A percentile compares a stretch with the other conserved stretches of the same genome.
Conservation (phyloP, 2,113 vertebrate species). For the Nothoprocta perdicaria region DNA sequence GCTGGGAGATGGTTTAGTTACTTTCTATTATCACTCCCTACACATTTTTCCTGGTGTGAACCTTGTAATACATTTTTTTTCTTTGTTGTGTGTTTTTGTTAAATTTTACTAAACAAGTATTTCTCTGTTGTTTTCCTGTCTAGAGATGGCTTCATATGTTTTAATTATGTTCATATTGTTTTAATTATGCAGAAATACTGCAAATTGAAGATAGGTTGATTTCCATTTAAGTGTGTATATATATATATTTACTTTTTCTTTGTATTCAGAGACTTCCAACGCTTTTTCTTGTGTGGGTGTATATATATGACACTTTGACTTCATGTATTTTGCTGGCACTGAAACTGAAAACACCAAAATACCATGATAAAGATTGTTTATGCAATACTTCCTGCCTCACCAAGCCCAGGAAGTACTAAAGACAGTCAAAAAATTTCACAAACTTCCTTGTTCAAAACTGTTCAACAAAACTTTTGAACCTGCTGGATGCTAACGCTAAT, state of each 20-base stretch:
- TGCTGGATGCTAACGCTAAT: not conserved
- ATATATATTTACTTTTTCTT: not conserved
- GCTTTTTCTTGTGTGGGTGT: not conserved
- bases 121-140: not conserved
- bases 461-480: not conserved
- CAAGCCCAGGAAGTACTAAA: constrained; percentile 55
- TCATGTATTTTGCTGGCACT: not conserved
- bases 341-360: constrained; percentile 7
- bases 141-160: not conserved
- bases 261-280: not conserved
- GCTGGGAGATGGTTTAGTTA: not conserved
- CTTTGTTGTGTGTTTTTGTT: not conserved
- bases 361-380: not conserved
- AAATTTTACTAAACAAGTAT: constrained; percentile 1
- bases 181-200: not conserved
- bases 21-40: not conserved
- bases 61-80: not conserved
- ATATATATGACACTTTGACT: not conserved
- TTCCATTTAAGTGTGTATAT: not conserved
- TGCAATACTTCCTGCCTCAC: constrained; percentile 41
- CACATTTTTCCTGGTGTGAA: not conserved
- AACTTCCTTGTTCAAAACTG: constrained; percentile 17
- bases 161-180: no score
- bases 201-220: not conserved
- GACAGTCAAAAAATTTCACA: constrained; percentile 26